These are phyloP conservation scores for Polydrusus tereticollis DNA, from an alignment of 2,888 invertebrate genomes.

Conservation along the genomic window DNA sequence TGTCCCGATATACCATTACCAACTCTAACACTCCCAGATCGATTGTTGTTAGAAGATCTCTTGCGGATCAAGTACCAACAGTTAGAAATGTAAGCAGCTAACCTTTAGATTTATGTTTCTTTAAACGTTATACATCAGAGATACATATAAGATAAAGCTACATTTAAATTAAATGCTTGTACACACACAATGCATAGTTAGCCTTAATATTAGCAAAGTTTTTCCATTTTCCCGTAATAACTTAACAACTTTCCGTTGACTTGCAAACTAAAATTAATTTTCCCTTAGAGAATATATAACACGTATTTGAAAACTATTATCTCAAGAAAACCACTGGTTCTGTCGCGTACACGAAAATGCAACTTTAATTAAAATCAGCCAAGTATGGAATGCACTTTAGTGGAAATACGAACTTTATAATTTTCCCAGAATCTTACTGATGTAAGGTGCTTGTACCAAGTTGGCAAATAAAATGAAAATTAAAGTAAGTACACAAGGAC, in stretches of 20 bases:
- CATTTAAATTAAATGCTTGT: too few species aligned
- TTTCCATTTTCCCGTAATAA: conserved; percentile 4
- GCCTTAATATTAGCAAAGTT: not conserved
- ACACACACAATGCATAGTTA: not conserved
- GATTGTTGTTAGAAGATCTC: too few species aligned
- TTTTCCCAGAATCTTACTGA: not conserved
- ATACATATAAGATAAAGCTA: too few species aligned
- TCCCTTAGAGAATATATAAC: conserved; percentile 13
- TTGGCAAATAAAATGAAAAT: not conserved
- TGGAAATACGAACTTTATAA: conserved; percentile 9
- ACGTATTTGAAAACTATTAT: conserved; percentile 34
- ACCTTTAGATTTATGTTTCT: too few species aligned
- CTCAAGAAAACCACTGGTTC: conserved; percentile 34
- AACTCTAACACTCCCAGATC: too few species aligned
- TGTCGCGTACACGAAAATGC: conserved; percentile 15
- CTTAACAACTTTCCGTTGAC: conserved; percentile 22
- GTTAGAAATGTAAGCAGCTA: too few species aligned
- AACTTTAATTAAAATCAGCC: conserved; percentile 34
- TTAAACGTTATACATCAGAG: too few species aligned
- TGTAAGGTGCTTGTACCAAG: not conserved
- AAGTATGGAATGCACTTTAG: conserved; percentile 26
- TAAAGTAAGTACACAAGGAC: too few species aligned
- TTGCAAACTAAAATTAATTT: conserved; percentile 24
- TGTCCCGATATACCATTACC: too few species aligned
- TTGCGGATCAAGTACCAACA: too few species aligned